Evolutionary conservation across 2,113 vertebrate genomes (phyloP), one percentile per base, ranked within the genome.

Genomic region (Erpornis zantholeuca): DNA sequence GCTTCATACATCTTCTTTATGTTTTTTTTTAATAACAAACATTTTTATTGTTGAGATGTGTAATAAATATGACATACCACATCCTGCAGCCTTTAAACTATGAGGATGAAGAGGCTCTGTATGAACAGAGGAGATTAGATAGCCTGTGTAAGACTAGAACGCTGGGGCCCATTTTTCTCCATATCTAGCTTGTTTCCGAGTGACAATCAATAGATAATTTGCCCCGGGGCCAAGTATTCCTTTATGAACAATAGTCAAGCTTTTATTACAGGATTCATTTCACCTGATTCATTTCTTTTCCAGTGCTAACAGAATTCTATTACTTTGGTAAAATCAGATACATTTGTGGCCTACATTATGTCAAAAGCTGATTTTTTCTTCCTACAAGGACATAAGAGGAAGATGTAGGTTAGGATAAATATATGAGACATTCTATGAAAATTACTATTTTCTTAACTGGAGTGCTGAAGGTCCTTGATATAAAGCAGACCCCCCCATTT

Each of bases 11-110:
- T 28, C 71, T 82, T 24, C 38, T 93, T 88, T 79, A 72, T 28
- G 7, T 33, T 79, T 88, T 83, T 38, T 75, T 91, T 80, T 84
- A 96, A 94, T 84, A 94, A 78, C 27, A 72, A 94, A 91, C 14
- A 88, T 63, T 90, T 96, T 94, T 96, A 93, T 81, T 84, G 31
- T 61, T 88, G 56, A 78, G 27, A 2, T 53, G 9, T 56, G 65
- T 56, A 82, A 90, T 93, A 93, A 88, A 92, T 93, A 85, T 50
- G 50, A 61, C 31, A 83, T 91, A 52, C 23, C 29, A 82, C 35
- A 45, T 68, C 53, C 33, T 86, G 45, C 4, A 13, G n/a, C 33
- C 65, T 91, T 52, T 14, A 49, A 87, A 64, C 25, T 50, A 52
- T 11, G 22, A 52, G 31, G 23, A 79, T 69, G 57, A 89, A 73